Conservation (phyloP, 35 echinoderm and acorn worm genomes). For the Heliocidaris erythrogramma region DNA sequence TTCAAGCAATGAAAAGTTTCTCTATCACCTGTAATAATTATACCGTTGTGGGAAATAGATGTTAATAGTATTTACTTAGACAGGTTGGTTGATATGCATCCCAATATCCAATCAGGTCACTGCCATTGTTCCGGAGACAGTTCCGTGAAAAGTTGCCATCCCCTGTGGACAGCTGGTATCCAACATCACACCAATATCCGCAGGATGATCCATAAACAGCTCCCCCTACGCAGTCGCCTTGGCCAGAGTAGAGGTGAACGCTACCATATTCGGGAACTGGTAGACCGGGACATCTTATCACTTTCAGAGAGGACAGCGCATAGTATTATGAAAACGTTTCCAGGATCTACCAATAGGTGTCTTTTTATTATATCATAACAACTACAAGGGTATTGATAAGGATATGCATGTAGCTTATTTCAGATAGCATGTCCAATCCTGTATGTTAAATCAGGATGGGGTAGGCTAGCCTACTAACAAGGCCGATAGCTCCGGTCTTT, state of each 20-base stretch:
- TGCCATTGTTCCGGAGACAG: background rate
- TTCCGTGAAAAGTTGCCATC: background rate
- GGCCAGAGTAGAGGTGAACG: background rate
- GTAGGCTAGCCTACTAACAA: no score
- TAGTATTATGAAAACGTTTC: background rate
- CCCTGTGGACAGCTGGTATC: constrained; percentile 11
- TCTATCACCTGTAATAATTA: background rate
- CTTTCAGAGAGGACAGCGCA: background rate
- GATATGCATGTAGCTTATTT: no score
- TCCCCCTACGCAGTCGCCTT: background rate
- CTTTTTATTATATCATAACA: no score
- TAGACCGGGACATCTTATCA: background rate
- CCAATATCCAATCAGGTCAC: constrained; percentile 28
- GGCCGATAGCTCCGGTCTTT: no score
- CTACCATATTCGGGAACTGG: background rate
- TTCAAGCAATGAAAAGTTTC: background rate
- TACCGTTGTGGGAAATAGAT: no score
- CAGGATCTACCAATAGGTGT: background rate
- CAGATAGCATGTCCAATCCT: no score
- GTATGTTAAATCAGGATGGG: no score
- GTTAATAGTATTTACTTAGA: constrained; percentile 5
- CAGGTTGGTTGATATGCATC: constrained; percentile 7
- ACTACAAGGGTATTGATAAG: no score
- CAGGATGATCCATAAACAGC: constrained; percentile 43
- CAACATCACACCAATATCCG: background rate